Evolutionary conservation across 2,797 vertebrate genomes (phyloP).

Genomic region (Notolabrus celidotus): DNA sequence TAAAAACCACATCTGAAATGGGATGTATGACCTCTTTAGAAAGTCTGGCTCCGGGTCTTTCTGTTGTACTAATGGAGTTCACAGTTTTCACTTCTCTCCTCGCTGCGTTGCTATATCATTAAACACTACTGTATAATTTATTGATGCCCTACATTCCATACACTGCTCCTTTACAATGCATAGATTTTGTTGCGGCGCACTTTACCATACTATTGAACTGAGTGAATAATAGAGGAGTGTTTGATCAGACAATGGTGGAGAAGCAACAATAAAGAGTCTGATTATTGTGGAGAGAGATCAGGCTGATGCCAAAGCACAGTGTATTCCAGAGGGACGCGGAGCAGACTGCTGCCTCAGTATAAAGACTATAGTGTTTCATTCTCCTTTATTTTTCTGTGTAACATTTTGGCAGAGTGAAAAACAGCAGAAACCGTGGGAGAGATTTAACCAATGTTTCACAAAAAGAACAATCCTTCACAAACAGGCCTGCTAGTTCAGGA

Average conservation of each 20-base stretch:
- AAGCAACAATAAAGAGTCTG: slow-evolving; percentile 54
- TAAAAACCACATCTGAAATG: slow-evolving; percentile 56
- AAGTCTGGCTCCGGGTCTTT: slow-evolving; percentile 47
- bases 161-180: slow-evolving; percentile 41
- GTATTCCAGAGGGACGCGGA: slow-evolving; percentile 32
- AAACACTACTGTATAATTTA: slow-evolving; percentile 69
- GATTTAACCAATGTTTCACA: slow-evolving; percentile 42
- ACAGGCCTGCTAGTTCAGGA: slow-evolving; percentile 5
- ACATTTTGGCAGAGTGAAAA: slow-evolving; percentile 30
- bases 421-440: slow-evolving; percentile 10
- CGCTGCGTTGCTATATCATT: slow-evolving; percentile 42
- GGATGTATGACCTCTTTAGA: slow-evolving; percentile 57
- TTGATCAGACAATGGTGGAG: slow-evolving; percentile 60
- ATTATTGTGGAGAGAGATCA: slow-evolving; percentile 31
- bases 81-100: slow-evolving; percentile 33
- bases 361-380: slow-evolving; percentile 20
- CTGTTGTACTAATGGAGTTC: slow-evolving; percentile 43
- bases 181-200: slow-evolving; percentile 35
- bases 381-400: not conserved
- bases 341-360: slow-evolving; percentile 32
- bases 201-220: slow-evolving; percentile 39
- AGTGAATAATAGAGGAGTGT: slow-evolving; percentile 73
- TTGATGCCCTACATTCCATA: slow-evolving; percentile 61
- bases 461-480: not conserved
- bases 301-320: slow-evolving; percentile 21